phyloP scores from a whole-genome alignment of 2,888 invertebrate genomes.

The Blastobasis lacticolella region DNA sequence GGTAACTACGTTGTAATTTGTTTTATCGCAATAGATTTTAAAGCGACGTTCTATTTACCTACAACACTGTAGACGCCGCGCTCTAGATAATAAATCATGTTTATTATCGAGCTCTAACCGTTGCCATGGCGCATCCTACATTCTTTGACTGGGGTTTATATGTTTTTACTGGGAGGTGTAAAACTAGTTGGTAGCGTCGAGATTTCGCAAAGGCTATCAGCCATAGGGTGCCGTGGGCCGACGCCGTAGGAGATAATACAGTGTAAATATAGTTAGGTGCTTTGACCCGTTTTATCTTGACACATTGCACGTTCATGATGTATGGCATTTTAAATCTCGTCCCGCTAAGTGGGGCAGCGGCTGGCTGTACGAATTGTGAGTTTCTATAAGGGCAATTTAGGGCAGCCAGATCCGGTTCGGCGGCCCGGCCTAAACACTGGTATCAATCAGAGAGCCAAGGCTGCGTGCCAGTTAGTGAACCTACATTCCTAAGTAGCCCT shows the following conservation, averaged over 20 bases:
- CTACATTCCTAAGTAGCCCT: constrained; percentile 10
- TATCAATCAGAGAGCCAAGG: constrained; percentile 51
- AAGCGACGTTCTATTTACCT: constrained; percentile 17
- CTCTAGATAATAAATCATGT: constrained; percentile 25
- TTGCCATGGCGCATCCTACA: constrained; percentile 10
- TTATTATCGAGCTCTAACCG: constrained; percentile 20
- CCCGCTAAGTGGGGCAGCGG: constrained; percentile 35
- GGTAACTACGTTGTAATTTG: constrained; percentile 17
- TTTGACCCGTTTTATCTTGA: constrained; percentile 40
- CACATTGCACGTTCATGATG: constrained; percentile 36
- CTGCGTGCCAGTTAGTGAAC: constrained; percentile 27
- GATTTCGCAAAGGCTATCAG: constrained; percentile 13
- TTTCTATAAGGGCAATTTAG: constrained; percentile 55
- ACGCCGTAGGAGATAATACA: constrained; percentile 29
- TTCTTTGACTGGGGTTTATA: constrained; percentile 14
- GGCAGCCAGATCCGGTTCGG: constrained; percentile 57
- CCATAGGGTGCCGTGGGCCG: constrained; percentile 15
- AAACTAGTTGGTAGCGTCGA: constrained; percentile 5
- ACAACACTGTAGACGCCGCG: constrained; percentile 15
- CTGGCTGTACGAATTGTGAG: constrained; percentile 39
- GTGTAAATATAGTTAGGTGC: constrained; percentile 26
- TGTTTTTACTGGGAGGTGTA: constrained; percentile 15
- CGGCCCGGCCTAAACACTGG: constrained; percentile 47
- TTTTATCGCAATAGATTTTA: constrained; percentile 24
- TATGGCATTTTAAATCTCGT: constrained; percentile 34